Percentiles rank a stretch among this genome's conserved stretches.
phyloP scores from a whole-genome alignment of 2,113 vertebrate species.

The Pachypanchax playfairii region DNA sequence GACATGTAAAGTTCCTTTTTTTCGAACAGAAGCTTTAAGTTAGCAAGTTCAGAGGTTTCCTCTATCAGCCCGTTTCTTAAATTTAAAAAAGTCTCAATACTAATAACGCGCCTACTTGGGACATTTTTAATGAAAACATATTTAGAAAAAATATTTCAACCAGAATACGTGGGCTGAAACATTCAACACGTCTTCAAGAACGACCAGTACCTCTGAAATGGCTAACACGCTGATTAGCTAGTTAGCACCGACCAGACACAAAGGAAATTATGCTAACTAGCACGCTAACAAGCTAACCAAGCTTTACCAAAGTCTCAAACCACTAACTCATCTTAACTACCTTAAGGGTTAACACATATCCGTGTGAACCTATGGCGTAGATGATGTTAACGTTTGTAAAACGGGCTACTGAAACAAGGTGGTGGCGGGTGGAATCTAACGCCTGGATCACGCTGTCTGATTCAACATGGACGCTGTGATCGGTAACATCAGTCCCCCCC shows the following conservation, averaged over 20 bases:
- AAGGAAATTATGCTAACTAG: slow-evolving; percentile 59
- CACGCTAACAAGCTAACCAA: slow-evolving; percentile 51
- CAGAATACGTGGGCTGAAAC: too few species aligned
- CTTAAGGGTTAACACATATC: too few species aligned
- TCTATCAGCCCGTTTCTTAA: too few species aligned
- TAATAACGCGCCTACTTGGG: too few species aligned
- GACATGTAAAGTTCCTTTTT: slow-evolving; percentile 8
- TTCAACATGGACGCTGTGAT: slow-evolving; percentile 59
- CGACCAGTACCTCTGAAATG: slow-evolving; percentile 31
- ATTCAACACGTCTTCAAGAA: too few species aligned
- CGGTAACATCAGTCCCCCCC: slow-evolving; percentile 3
- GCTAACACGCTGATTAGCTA: slow-evolving; percentile 38
- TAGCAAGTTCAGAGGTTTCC: slow-evolving; percentile 46
- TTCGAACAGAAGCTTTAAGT: not conserved
- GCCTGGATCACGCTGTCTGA: slow-evolving; percentile 31
- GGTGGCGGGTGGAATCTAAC: slow-evolving; percentile 31
- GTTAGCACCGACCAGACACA: slow-evolving; percentile 62
- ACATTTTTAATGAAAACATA: too few species aligned
- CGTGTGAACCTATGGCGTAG: too few species aligned
- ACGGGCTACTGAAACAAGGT: not conserved
- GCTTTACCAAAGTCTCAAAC: too few species aligned
- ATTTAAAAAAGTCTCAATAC: too few species aligned
- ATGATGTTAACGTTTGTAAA: too few species aligned
- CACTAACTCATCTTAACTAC: too few species aligned
- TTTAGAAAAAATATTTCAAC: too few species aligned